Conservation (phyloP, 1,140 invertebrate species). For the Copidosoma floridanum region DNA sequence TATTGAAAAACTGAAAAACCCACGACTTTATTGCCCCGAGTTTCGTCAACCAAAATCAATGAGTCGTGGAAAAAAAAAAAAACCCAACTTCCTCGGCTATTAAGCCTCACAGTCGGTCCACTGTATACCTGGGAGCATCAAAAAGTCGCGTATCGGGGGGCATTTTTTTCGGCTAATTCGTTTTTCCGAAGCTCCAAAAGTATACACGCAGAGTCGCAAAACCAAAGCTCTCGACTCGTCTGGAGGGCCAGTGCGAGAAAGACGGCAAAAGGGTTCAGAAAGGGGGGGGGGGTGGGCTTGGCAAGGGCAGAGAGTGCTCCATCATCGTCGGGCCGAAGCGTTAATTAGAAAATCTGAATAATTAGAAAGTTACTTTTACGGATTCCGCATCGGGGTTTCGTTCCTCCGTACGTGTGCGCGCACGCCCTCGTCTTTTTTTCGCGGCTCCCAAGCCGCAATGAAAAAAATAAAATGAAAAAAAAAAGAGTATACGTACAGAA, state of each 20-base stretch:
- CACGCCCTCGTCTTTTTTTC: conserved; percentile 3
- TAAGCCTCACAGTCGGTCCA: conserved; percentile 28
- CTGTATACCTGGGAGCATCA: too few species aligned
- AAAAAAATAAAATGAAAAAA: too few species aligned
- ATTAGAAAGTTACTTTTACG: conserved; percentile 54
- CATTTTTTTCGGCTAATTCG: conserved; percentile 16
- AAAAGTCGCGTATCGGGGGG: too few species aligned
- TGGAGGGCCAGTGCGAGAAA: conserved; percentile 11
- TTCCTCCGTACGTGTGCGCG: background rate
- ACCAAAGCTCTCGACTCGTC: background rate
- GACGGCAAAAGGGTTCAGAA: conserved; percentile 38
- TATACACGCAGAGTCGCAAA: background rate
- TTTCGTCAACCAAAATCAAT: too few species aligned
- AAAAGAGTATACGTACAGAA: too few species aligned
- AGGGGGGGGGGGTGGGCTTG: too few species aligned
- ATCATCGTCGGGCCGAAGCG: conserved; percentile 50
- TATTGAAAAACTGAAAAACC: too few species aligned
- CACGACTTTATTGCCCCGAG: too few species aligned
- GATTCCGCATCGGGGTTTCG: conserved; percentile 1
- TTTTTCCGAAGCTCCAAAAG: conserved; percentile 25
- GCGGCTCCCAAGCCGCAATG: too few species aligned
- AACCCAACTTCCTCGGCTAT: too few species aligned
- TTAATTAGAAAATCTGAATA: conserved; percentile 58
- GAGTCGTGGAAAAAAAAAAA: too few species aligned
- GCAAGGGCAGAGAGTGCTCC: conserved; percentile 31